A percentile compares a stretch with the other conserved stretches of the same genome.
phyloP scores from a whole-genome alignment of 1,140 invertebrate genomes.

The Saccostrea echinata region DNA sequence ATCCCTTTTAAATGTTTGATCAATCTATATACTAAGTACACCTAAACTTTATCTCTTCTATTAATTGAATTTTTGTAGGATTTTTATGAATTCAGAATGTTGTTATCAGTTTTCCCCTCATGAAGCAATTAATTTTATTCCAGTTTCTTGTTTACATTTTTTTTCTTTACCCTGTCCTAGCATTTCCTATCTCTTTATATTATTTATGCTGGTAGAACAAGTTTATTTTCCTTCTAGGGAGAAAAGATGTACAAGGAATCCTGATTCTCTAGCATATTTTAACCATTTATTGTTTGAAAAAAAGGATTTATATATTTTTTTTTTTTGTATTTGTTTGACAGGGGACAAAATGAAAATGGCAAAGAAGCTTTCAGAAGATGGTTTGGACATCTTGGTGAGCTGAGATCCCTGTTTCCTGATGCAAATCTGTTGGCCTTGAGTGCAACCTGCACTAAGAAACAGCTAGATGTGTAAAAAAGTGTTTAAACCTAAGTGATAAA shows the following conservation, averaged over 20 bases:
- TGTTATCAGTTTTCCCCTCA: too few species aligned
- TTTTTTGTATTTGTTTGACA: slow-evolving; percentile 20
- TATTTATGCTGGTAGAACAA: background rate
- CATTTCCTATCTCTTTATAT: background rate
- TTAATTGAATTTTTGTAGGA: too few species aligned
- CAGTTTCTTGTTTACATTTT: too few species aligned
- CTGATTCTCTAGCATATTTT: background rate
- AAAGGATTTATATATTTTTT: background rate
- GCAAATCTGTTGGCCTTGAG: slow-evolving; percentile 37
- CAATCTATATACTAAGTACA: too few species aligned
- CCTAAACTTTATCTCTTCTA: too few species aligned
- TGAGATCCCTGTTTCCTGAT: slow-evolving; percentile 30
- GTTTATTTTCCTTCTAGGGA: background rate
- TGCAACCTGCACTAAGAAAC: slow-evolving; percentile 40
- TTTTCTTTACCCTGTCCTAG: too few species aligned
- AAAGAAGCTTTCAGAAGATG: slow-evolving; percentile 45
- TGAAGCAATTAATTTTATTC: too few species aligned
- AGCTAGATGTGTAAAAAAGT: background rate
- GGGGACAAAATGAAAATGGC: slow-evolving; percentile 27
- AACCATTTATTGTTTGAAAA: background rate
- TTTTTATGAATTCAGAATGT: too few species aligned
- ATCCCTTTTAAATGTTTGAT: too few species aligned
- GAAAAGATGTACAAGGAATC: background rate
- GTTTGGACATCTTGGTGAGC: slow-evolving; percentile 43
- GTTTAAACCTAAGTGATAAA: background rate